Percentiles rank a stretch among this genome's conserved stretches.
Conservation (phyloP, 2,888 invertebrate species). For the Eupithecia inturbata region DNA sequence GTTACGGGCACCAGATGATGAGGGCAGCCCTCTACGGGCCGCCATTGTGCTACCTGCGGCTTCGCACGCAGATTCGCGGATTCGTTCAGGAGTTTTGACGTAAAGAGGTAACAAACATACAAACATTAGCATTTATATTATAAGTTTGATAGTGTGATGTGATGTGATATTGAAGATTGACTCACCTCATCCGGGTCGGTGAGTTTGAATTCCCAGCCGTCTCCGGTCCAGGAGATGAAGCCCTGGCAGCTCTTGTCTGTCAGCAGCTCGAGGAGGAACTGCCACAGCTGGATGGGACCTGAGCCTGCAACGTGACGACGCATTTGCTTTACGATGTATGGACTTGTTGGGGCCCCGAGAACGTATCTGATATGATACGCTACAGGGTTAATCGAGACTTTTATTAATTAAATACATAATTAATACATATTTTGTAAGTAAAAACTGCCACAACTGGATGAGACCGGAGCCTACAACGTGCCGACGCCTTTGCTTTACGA, state of each 20-base stretch:
- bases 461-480: slow-evolving; percentile 91
- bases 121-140: too few species aligned
- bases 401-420: too few species aligned
- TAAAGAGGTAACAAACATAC: too few species aligned
- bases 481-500: slow-evolving; percentile 79
- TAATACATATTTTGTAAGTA: too few species aligned
- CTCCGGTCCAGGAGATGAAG: slow-evolving; percentile 99
- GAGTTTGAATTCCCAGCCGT: slow-evolving; percentile 99
- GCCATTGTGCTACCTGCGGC: too few species aligned
- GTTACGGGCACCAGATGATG: too few species aligned
- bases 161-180: not conserved
- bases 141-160: too few species aligned
- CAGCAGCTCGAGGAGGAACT: slow-evolving; percentile 96
- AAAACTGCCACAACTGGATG: slow-evolving; percentile 85
- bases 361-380: not conserved
- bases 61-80: too few species aligned
- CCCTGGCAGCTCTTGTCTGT: slow-evolving; percentile 98
- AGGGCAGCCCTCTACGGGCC: too few species aligned
- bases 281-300: slow-evolving; percentile 99
- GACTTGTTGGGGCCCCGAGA: slow-evolving; percentile 13
- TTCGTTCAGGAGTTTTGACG: too few species aligned
- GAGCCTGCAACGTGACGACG: slow-evolving; percentile 86
- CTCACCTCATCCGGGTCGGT: slow-evolving; percentile 98
- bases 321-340: slow-evolving; percentile 81
- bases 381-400: not conserved